Evolutionary conservation across 1,140 invertebrate genomes (phyloP).

Genomic region (Megalopta genalis): DNA sequence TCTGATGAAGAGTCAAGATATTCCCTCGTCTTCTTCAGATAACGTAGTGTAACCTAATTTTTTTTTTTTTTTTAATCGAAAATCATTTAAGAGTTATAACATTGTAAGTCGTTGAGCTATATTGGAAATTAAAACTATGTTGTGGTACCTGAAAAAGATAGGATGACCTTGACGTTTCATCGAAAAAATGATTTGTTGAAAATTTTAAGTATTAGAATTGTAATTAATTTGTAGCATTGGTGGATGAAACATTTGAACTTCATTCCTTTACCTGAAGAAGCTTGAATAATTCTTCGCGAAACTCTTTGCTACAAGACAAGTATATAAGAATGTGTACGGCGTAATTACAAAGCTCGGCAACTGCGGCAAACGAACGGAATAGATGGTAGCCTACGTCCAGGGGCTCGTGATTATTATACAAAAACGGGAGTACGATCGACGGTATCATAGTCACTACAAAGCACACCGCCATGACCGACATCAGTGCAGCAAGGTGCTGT

Average conservation of each 20-base stretch:
- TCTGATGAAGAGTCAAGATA: too few species aligned
- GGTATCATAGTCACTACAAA: constrained; percentile 50
- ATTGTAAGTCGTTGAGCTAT: too few species aligned
- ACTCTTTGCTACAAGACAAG: constrained; percentile 45
- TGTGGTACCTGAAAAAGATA: too few species aligned
- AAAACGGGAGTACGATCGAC: constrained; percentile 29
- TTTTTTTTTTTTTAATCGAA: too few species aligned
- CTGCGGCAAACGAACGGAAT: constrained; percentile 41
- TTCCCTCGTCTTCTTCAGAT: too few species aligned
- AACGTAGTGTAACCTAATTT: too few species aligned
- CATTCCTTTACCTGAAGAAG: constrained; percentile 31
- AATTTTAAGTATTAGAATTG: too few species aligned
- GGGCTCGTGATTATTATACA: constrained; percentile 24
- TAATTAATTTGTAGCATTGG: too few species aligned
- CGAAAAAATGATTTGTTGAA: too few species aligned
- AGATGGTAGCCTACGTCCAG: constrained; percentile 18
- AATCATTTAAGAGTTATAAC: too few species aligned
- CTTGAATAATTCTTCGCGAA: constrained; percentile 41
- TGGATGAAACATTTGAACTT: background rate
- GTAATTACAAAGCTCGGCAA: constrained; percentile 54
- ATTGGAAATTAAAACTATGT: too few species aligned
- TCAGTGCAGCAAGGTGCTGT: constrained; percentile 51
- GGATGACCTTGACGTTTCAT: too few species aligned
- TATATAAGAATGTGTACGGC: constrained; percentile 46
- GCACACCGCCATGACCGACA: constrained; percentile 50